phyloP scores from a whole-genome alignment of 1,140 invertebrate genomes.

The Zaprionus nigranus region DNA sequence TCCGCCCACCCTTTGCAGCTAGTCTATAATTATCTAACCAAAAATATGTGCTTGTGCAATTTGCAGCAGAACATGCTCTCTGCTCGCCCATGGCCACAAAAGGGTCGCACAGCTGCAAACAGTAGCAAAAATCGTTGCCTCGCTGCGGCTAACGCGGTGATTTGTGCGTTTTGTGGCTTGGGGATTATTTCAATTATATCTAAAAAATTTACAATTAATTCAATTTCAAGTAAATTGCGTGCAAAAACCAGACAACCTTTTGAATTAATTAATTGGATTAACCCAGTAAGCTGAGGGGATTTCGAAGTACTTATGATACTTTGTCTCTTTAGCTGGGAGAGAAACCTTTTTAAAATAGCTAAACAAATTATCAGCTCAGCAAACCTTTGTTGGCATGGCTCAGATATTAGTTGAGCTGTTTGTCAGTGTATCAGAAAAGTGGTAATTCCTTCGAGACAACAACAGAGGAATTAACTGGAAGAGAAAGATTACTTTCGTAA shows the following conservation, averaged over 20 bases:
- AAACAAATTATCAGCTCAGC: not conserved
- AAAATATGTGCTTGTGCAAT: slow-evolving; percentile 58
- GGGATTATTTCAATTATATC: slow-evolving; percentile 29
- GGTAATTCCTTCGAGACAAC: not conserved
- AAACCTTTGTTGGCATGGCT: not conserved
- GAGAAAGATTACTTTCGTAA: not conserved
- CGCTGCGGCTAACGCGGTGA: slow-evolving; percentile 15
- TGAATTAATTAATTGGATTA: not conserved
- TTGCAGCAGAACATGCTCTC: slow-evolving; percentile 26
- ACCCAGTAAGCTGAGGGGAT: not conserved
- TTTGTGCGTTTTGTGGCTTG: slow-evolving; percentile 32
- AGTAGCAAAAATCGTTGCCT: slow-evolving; percentile 24
- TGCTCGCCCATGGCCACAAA: slow-evolving; percentile 31
- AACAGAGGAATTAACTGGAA: not conserved
- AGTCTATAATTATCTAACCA: slow-evolving; percentile 69
- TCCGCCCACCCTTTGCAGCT: slow-evolving; percentile 15
- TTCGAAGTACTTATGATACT: not conserved
- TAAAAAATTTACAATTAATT: slow-evolving; percentile 9
- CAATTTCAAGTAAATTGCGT: not conserved
- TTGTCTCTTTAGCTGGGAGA: not conserved
- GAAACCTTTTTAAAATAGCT: not conserved
- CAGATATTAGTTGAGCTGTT: not conserved
- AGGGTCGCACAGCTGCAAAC: slow-evolving; percentile 37
- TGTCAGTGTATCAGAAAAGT: not conserved
- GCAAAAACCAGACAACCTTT: not conserved